A percentile compares a stretch with the other conserved stretches of the same genome.
These are phyloP conservation scores for Dryadula phaetusa DNA, from an alignment of 2,888 invertebrate species.

Conservation along the genomic window DNA sequence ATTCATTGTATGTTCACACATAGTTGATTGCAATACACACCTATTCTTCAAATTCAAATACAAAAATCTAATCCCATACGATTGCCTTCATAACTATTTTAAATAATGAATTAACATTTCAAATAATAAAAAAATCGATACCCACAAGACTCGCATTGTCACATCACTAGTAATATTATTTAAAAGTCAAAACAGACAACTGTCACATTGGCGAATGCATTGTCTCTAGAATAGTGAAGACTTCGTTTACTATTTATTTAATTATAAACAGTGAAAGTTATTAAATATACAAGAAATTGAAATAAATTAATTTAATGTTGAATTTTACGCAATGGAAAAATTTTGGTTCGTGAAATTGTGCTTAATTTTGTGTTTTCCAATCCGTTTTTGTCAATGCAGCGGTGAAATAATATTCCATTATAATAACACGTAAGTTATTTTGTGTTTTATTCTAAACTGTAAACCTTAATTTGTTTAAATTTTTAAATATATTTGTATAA, in stretches of 20 bases:
- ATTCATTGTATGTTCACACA: too few species aligned
- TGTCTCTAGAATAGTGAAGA: background rate
- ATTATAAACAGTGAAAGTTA: conserved; percentile 9
- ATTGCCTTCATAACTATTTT: too few species aligned
- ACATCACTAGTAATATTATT: conserved; percentile 3
- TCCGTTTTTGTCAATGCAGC: conserved; percentile 38
- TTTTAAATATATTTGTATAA: background rate
- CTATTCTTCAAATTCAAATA: too few species aligned
- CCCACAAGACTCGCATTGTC: background rate
- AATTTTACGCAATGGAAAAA: conserved; percentile 30
- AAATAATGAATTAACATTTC: too few species aligned
- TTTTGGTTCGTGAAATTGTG: conserved; percentile 25
- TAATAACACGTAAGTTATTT: conserved; percentile 74
- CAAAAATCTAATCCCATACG: too few species aligned
- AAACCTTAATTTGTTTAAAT: background rate
- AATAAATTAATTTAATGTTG: conserved; percentile 11
- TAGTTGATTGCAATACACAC: too few species aligned
- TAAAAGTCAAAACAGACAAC: conserved; percentile 11
- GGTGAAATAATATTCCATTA: conserved; percentile 72
- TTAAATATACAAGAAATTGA: background rate
- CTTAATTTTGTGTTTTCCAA: conserved; percentile 23
- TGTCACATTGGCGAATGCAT: conserved; percentile 20
- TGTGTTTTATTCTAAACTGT: background rate
- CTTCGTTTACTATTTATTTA: conserved; percentile 5
- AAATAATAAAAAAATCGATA: conserved; percentile 5